These are phyloP conservation scores for Toxotes chatareus DNA, from an alignment of 2,113 vertebrate species.

Conservation along the genomic window DNA sequence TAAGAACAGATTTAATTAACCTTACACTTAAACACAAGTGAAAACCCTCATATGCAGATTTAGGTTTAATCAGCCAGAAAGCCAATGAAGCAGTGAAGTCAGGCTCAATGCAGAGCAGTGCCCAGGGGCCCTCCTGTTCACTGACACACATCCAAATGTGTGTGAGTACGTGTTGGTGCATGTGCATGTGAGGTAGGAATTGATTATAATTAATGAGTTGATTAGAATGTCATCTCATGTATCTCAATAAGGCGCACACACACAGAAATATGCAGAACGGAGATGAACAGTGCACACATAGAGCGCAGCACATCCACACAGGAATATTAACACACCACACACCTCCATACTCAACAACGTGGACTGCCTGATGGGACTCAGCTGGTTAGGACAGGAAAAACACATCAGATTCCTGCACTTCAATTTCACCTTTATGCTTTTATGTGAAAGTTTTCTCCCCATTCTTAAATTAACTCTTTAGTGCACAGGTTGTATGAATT, in stretches of 20 bases:
- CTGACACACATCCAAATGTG: background rate
- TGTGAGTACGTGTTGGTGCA: background rate
- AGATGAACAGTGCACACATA: background rate
- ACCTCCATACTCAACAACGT: background rate
- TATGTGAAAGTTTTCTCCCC: background rate
- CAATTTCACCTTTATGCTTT: background rate
- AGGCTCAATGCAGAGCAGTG: background rate
- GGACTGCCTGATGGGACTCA: too few species aligned
- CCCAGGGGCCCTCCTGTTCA: background rate
- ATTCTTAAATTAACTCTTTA: background rate
- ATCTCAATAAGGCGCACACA: background rate
- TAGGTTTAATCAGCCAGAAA: slow-evolving; percentile 5
- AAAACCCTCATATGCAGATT: background rate
- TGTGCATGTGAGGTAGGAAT: background rate
- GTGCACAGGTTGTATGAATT: background rate
- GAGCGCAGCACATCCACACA: background rate
- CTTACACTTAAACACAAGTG: background rate
- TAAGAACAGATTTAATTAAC: background rate
- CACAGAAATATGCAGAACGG: background rate
- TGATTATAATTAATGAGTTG: slow-evolving; percentile 3
- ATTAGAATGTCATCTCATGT: slow-evolving; percentile 22
- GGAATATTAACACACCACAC: background rate
- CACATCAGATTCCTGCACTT: background rate
- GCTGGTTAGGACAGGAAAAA: background rate
- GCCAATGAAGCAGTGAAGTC: background rate